Evolutionary conservation across 1,140 invertebrate species (phyloP).

Genomic region (Arion vulgaris): DNA sequence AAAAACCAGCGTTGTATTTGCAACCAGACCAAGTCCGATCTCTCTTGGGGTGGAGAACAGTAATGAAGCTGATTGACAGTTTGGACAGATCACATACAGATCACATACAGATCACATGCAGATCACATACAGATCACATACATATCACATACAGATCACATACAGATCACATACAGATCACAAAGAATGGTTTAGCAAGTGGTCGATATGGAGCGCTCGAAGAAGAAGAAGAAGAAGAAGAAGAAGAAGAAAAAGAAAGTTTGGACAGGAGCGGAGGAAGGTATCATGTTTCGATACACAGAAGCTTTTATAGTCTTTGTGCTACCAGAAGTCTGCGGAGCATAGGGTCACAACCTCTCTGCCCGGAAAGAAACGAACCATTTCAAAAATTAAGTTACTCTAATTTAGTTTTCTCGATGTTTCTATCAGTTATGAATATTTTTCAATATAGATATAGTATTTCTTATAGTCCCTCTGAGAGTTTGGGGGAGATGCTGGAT

Average conservation of each 20-base stretch:
- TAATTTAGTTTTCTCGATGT: neutral
- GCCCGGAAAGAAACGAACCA: neutral
- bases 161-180: too few relatives aligned
- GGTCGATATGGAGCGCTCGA: too few relatives aligned
- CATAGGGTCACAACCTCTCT: neutral
- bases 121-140: too few relatives aligned
- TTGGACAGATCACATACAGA: too few relatives aligned
- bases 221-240: too few relatives aligned
- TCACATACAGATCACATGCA: too few relatives aligned
- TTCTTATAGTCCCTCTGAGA: neutral
- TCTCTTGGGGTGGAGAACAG: neutral
- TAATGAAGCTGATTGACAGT: too few relatives aligned
- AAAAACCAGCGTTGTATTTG: neutral
- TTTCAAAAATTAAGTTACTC: neutral
- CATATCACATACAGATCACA: too few relatives aligned
- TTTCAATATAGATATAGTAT: conserved; percentile 7
- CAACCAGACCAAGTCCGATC: neutral
- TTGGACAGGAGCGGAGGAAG: too few relatives aligned
- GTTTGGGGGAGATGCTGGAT: neutral
- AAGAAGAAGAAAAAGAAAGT: too few relatives aligned
- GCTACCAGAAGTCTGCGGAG: neutral
- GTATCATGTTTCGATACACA: too few relatives aligned
- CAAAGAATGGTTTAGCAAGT: too few relatives aligned
- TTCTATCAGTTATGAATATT: neutral
- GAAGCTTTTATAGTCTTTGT: neutral